These are phyloP conservation scores for Aphidius ervi DNA, from an alignment of 1,140 invertebrate species.

Conservation along the genomic window DNA sequence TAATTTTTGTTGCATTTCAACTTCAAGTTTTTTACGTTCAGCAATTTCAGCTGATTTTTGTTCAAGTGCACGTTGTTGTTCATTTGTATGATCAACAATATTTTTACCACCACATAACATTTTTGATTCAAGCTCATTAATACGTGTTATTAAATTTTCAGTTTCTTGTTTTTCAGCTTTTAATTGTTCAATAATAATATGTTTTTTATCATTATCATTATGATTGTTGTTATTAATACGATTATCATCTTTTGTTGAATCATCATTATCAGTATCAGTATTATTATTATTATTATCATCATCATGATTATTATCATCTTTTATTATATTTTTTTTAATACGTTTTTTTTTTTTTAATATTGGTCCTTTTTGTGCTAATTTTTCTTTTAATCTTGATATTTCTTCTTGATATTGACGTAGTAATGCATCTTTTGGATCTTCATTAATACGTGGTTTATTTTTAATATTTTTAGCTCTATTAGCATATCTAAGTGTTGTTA, in stretches of 20 bases:
- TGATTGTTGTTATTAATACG: slow-evolving; percentile 52
- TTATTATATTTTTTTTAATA: slow-evolving; percentile 51
- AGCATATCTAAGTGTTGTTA: slow-evolving; percentile 94
- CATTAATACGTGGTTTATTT: slow-evolving; percentile 95
- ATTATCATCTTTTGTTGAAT: too few species aligned
- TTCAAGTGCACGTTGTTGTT: slow-evolving; percentile 86
- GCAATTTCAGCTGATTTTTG: slow-evolving; percentile 89
- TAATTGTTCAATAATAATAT: slow-evolving; percentile 55
- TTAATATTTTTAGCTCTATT: slow-evolving; percentile 97
- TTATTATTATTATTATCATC: too few species aligned
- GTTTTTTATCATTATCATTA: slow-evolving; percentile 60
- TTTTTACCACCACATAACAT: slow-evolving; percentile 98
- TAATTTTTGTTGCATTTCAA: slow-evolving; percentile 74
- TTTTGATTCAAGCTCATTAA: slow-evolving; percentile 88
- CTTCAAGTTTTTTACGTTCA: slow-evolving; percentile 75
- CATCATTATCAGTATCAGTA: too few species aligned
- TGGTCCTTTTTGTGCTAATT: slow-evolving; percentile 67
- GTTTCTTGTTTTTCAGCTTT: slow-evolving; percentile 68
- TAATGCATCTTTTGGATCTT: slow-evolving; percentile 96
- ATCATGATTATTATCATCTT: slow-evolving; percentile 41
- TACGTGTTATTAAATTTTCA: slow-evolving; percentile 72
- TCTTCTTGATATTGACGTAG: slow-evolving; percentile 94
- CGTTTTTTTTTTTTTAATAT: slow-evolving; percentile 54
- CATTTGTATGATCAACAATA: slow-evolving; percentile 94
- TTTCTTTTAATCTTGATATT: slow-evolving; percentile 87